Percentiles rank a stretch among this genome's conserved stretches.
phyloP scores from a whole-genome alignment of 2,113 vertebrate genomes.

The Argyrosomus japonicus region DNA sequence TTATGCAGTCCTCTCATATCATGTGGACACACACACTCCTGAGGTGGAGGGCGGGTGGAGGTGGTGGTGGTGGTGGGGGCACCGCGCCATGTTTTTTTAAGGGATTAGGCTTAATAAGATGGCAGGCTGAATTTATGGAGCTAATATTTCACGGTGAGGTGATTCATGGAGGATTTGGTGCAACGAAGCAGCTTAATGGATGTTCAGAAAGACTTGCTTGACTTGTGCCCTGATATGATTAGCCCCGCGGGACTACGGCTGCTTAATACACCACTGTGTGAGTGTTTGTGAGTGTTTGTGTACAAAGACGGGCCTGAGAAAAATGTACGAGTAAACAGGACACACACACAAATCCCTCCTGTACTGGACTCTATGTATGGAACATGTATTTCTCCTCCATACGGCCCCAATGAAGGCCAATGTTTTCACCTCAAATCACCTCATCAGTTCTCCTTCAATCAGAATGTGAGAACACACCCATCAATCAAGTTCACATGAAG shows the following conservation, averaged over 20 bases:
- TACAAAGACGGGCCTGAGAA: slow-evolving; percentile 36
- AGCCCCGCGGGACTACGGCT: slow-evolving; percentile 38
- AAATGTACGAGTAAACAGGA: slow-evolving; percentile 47
- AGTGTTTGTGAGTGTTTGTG: slow-evolving; percentile 44
- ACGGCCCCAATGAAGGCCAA: not conserved
- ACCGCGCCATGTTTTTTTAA: slow-evolving; percentile 41
- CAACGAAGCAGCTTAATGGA: slow-evolving; percentile 61
- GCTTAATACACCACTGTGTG: slow-evolving; percentile 58
- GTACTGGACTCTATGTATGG: slow-evolving; percentile 20
- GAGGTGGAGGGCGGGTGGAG: slow-evolving; percentile 10
- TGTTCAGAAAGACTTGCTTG: slow-evolving; percentile 61
- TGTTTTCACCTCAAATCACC: not conserved
- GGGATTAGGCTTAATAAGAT: slow-evolving; percentile 67
- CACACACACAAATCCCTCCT: slow-evolving; percentile 40
- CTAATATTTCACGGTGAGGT: slow-evolving; percentile 62
- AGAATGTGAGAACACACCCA: not conserved
- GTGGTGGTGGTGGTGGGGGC: not conserved
- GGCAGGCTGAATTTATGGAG: slow-evolving; percentile 69
- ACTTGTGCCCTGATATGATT: slow-evolving; percentile 65
- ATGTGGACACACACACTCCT: slow-evolving; percentile 43
- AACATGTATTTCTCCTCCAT: slow-evolving; percentile 10
- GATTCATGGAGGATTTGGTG: slow-evolving; percentile 58
- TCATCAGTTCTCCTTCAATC: not conserved
- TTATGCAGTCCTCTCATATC: slow-evolving; percentile 42
- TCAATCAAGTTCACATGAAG: too few relatives aligned